Base-by-base conservation (phyloP, 2,888 invertebrate genomes). In the Neoitamus cyanurus region DNA sequence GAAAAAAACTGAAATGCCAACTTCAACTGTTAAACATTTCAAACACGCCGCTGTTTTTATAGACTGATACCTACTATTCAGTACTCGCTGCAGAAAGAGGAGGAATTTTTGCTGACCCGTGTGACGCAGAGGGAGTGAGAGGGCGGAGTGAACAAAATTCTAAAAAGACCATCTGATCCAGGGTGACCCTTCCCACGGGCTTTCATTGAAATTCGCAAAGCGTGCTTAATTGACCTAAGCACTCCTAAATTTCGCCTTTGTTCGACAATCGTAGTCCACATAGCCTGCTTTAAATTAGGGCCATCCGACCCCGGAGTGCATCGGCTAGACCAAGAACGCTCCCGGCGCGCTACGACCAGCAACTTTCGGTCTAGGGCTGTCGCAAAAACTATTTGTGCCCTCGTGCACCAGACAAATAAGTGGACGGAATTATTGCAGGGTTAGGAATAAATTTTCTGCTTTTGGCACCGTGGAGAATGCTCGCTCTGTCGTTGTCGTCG, bases 201-300 rank as follows among this genome's bases (percentile, higher is more conserved):
- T 58, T 58, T 58, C 58, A 25, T 58, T 58, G 15, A 6, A 58
- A 58, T 58, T 25, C 58, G 20, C 25, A 58, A 15, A 58, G 25
- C 58, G 58, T 58, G 58, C 58, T 58, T 58, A 58, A 58, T 58
- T 58, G 58, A 58, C 58, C 58, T 58, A 58, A 58, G 58, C 58
- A 58, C 58, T 58, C 58, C 58, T 58, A 20, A 58, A 58, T 58
- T 58, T 58, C 20, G 58, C 58, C 58, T 58, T 25, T 58, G 58
- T 58, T 58, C 58, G 58, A 20, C 58, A 58, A 58, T n/a, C 42
- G 4, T n/a, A 46, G 6, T 46, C 42, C 42, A 46, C 42, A 46
- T 58, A 25, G 15, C 25, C 58, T 9, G 25, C 58, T 20, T 15
- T 58, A 58, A 58, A 58, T 58, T 58, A 25, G 58, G 48, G 48